Evolutionary conservation across 1,140 invertebrate species (phyloP), one percentile per base, ranked within the genome.

Genomic region (Diorhabda sublineata): DNA sequence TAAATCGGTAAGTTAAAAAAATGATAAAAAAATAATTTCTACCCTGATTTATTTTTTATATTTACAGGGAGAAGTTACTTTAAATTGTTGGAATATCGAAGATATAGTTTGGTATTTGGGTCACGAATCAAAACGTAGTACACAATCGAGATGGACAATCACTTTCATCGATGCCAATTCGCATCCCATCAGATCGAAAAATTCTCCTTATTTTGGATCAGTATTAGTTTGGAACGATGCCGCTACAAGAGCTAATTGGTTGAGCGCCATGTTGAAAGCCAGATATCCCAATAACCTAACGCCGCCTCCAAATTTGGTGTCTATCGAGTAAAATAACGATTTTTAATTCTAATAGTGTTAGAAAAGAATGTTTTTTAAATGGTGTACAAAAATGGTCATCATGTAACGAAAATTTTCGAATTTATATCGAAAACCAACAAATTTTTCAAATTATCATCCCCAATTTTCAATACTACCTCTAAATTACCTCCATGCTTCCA

Each of bases 21-120:
- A 26, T 26, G 26, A 26, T 1, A 26, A 26, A 26, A 26, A 26
- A 26, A 26, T 26, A 26, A 26, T 26, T 26, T 26, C 26, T 26
- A 26, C 0, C 26, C 26, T 26, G 26, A 26, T 26, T 52, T 52
- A 52, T 52, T 52, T n/a, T 52, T 52, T 3, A 70, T 65, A 70
- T 73, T 71, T 81, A 82, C 73, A 89, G 83, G 87, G 88, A 72
- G 86, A 87, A 0, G 79, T 84, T 7, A 87, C 88, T 77, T 75
- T 91, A 6, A 86, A 86, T 67, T 87, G 88, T 68, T 94, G 91
- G 91, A 85, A 86, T 73, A 85, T 93, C 41, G 90, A 93, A 79
- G 90, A 93, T 77, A 87, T 93, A 58, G 78, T 89, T 5, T 92
- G 91, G 89, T 96, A 94, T 81, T 82, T 92, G 67, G 93, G 94